Conservation (phyloP, 2,113 vertebrate genomes). For the Cyanoderma ruficeps region DNA sequence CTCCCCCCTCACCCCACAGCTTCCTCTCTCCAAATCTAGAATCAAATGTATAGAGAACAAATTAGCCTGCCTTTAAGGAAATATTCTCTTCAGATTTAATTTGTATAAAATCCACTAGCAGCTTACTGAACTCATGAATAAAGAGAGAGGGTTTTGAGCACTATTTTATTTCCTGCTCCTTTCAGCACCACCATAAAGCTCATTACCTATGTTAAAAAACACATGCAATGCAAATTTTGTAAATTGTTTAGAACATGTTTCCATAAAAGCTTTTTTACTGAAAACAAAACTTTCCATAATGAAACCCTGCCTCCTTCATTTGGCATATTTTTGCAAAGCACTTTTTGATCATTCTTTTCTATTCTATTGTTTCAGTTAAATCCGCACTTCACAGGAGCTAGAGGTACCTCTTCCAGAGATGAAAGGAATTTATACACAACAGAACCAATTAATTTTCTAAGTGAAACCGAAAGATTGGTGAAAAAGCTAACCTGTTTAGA, state of each 20-base stretch:
- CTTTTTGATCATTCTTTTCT: constrained; percentile 62
- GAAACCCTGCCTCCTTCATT: constrained; percentile 39
- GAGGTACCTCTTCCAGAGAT: constrained; percentile 69
- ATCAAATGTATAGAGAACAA: constrained; percentile 14
- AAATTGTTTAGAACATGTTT: constrained; percentile 33
- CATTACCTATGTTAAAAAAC: constrained; percentile 67
- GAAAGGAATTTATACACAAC: constrained; percentile 63
- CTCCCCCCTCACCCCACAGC: accelerated
- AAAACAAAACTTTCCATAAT: constrained; percentile 51
- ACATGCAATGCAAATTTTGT: constrained; percentile 36
- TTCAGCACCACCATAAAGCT: constrained; percentile 32
- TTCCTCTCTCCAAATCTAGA: constrained; percentile 22
- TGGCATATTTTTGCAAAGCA: constrained; percentile 29
- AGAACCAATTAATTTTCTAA: constrained; percentile 69
- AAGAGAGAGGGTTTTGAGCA: constrained; percentile 34
- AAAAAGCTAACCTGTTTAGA: constrained; percentile 46
- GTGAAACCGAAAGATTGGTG: constrained; percentile 57
- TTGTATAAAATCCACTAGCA: constrained; percentile 60
- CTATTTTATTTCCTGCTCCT: constrained; percentile 44
- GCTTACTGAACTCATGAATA: constrained; percentile 70
- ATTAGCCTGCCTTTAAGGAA: constrained; percentile 59
- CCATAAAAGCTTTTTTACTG: constrained; percentile 27
- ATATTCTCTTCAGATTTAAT: constrained; percentile 67
- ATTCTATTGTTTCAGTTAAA: constrained; percentile 77
- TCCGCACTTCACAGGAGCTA: constrained; percentile 66